Evolutionary conservation across 2,888 invertebrate species (phyloP).

Genomic region (Vesta saturnalis): DNA sequence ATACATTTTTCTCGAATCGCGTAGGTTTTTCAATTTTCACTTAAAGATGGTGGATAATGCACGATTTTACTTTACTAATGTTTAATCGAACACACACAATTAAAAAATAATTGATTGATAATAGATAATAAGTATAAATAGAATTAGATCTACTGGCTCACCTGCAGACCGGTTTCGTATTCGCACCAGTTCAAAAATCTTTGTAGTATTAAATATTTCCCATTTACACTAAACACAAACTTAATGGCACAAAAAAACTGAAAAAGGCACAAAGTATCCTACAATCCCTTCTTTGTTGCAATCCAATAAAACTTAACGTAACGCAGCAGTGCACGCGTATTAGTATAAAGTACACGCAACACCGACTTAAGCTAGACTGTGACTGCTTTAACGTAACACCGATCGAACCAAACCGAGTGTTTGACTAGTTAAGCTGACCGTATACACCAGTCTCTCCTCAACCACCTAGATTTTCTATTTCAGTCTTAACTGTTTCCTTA

Average conservation of each 20-base stretch:
- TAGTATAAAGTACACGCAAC: conserved; percentile 21
- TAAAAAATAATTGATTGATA: conserved; percentile 44
- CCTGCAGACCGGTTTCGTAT: conserved; percentile 52
- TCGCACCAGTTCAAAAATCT: conserved; percentile 29
- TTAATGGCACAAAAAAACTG: conserved; percentile 19
- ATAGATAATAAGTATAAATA: conserved; percentile 52
- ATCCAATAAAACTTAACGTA: neutral
- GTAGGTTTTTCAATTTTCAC: neutral
- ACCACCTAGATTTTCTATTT: conserved; percentile 34
- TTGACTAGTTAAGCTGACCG: conserved; percentile 35
- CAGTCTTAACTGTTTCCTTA: conserved; percentile 38
- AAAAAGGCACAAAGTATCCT: conserved; percentile 3
- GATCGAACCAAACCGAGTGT: conserved; percentile 38
- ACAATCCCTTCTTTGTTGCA: conserved; percentile 21
- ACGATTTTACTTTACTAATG: no score
- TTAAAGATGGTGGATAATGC: no score
- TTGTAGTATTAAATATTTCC: conserved; percentile 15
- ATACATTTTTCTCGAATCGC: neutral
- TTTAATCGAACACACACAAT: neutral
- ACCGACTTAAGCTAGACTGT: conserved; percentile 31
- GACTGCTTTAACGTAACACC: conserved; percentile 31
- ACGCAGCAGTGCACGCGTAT: neutral
- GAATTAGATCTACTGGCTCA: conserved; percentile 51
- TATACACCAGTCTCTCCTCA: conserved; percentile 36
- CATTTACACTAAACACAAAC: neutral